phyloP scores from a whole-genome alignment of 1,140 invertebrate genomes.

The Papilio polyxenes region DNA sequence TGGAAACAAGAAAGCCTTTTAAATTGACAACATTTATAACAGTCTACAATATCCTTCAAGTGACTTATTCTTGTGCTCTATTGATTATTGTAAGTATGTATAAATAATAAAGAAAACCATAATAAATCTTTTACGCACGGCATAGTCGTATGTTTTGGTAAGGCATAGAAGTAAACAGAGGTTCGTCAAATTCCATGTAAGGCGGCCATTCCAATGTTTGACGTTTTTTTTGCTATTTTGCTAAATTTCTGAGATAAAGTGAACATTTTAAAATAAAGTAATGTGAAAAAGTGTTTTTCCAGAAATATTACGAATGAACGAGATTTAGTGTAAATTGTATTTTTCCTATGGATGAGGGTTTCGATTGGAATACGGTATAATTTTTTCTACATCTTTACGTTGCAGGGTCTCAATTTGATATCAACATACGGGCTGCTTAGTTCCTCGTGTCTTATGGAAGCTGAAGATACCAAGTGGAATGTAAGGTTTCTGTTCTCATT shows the following conservation, averaged over 20 bases:
- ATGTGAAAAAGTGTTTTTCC: no score
- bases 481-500: constrained; percentile 27
- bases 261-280: no score
- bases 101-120: not conserved
- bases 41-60: constrained; percentile 85
- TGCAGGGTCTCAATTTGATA: constrained; percentile 43
- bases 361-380: not conserved
- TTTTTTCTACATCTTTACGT: not conserved
- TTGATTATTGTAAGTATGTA: constrained; percentile 78
- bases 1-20: constrained; percentile 85
- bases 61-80: constrained; percentile 83
- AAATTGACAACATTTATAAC: constrained; percentile 83
- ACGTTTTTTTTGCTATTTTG: no score
- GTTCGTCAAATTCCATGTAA: no score
- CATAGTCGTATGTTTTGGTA: no score
- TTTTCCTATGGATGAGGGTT: no score
- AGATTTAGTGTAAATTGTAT: no score
- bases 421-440: constrained; percentile 42
- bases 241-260: no score
- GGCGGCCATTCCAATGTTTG: no score
- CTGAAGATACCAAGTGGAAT: constrained; percentile 30
- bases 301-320: no score
- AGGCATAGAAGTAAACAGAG: no score
- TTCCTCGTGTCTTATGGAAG: constrained; percentile 43
- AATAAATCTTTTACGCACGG: not conserved